Conservation (phyloP, 2,888 invertebrate genomes). For the Anoncus sp. region DNA sequence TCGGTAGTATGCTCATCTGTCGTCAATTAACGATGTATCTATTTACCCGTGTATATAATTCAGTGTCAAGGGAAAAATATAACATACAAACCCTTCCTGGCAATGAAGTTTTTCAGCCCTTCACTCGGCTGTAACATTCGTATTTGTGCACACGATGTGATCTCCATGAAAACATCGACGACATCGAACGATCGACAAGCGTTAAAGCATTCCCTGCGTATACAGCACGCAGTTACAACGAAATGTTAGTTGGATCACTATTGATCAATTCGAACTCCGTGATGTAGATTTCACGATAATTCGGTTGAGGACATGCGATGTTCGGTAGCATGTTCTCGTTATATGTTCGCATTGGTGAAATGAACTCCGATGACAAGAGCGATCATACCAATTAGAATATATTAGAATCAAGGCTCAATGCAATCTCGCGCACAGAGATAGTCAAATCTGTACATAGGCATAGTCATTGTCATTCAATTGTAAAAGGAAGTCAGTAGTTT, state of each 20-base stretch:
- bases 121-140: not conserved
- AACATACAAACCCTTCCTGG: too few relatives aligned
- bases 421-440: constrained; percentile 40
- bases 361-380: not conserved
- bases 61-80: too few relatives aligned
- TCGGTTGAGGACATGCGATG: constrained; percentile 14
- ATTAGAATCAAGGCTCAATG: constrained; percentile 30
- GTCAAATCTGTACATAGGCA: not conserved
- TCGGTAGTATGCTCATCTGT: too few relatives aligned
- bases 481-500: too few relatives aligned
- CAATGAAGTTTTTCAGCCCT: too few relatives aligned
- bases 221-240: constrained; percentile 1
- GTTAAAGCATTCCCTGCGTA: constrained; percentile 20
- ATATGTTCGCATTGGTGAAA: constrained; percentile 33
- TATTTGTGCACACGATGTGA: not conserved
- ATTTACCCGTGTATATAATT: too few relatives aligned
- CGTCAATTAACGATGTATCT: too few relatives aligned
- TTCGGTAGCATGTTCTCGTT: constrained; percentile 27
- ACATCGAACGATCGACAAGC: constrained; percentile 15
- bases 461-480: too few relatives aligned
- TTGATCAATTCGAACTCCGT: constrained; percentile 25
- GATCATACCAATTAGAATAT: constrained; percentile 11
- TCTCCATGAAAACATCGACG: constrained; percentile 23
- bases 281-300: constrained; percentile 17
- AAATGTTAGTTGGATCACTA: constrained; percentile 26